These are phyloP conservation scores for Diorhabda carinulata DNA, from an alignment of 1,140 invertebrate species.

Conservation along the genomic window DNA sequence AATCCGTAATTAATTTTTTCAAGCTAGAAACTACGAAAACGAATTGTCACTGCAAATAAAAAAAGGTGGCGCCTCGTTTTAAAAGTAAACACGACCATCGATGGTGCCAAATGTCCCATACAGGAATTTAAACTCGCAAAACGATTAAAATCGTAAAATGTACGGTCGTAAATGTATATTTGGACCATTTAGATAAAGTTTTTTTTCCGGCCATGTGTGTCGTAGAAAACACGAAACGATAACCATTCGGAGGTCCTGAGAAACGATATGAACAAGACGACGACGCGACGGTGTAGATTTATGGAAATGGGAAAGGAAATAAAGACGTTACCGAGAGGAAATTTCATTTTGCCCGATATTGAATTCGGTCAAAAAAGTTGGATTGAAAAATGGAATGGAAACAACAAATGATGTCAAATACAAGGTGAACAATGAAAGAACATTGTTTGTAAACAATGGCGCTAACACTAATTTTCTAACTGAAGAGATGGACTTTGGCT, in stretches of 20 bases:
- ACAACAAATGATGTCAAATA: no score
- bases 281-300: background rate
- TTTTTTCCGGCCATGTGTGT: slow-evolving; percentile 13
- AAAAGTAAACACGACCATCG: background rate
- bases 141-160: slow-evolving; percentile 12
- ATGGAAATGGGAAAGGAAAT: background rate
- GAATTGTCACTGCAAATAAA: background rate
- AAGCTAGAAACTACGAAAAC: no score
- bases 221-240: slow-evolving; percentile 2
- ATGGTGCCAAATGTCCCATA: background rate
- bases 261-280: slow-evolving; percentile 8
- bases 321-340: background rate
- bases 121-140: background rate
- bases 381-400: no score
- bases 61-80: background rate
- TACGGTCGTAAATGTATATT: slow-evolving; percentile 11
- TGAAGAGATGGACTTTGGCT: no score
- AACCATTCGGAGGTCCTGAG: slow-evolving; percentile 4
- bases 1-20: no score
- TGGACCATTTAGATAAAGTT: slow-evolving; percentile 15
- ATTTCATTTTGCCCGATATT: no score
- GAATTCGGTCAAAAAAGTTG: no score
- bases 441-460: no score
- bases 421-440: no score
- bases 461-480: no score